Percentiles rank a stretch among this genome's conserved stretches.
Evolutionary conservation across 2,888 invertebrate genomes (phyloP).

Genomic region (Drosophila atroscutellata): DNA sequence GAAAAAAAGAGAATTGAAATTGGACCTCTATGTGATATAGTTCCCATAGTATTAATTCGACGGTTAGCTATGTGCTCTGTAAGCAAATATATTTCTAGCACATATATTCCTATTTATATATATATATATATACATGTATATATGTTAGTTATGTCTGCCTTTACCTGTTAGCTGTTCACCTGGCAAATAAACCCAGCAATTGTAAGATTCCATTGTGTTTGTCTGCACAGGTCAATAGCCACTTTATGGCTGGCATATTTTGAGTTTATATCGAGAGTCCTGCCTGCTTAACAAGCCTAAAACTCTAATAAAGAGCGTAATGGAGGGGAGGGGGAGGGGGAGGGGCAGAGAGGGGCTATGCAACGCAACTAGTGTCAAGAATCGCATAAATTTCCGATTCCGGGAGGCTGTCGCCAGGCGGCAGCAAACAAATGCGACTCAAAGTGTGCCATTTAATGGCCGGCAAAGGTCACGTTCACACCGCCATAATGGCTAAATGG

Average conservation of each 20-base stretch:
- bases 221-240: conserved; percentile 36
- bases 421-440: conserved; percentile 70
- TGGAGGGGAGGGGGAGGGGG: not conserved
- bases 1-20: not conserved
- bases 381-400: conserved; percentile 82
- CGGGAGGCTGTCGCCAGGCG: conserved; percentile 28
- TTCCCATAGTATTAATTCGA: not conserved
- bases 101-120: too few species aligned
- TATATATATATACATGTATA: too few species aligned
- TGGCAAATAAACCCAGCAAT: conserved; percentile 17
- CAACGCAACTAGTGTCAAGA: conserved; percentile 80
- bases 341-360: not conserved
- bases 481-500: conserved; percentile 76
- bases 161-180: conserved; percentile 29
- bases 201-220: conserved; percentile 13
- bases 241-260: conserved; percentile 30
- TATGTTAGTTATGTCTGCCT: not conserved
- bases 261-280: conserved; percentile 22
- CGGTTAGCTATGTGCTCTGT: not conserved
- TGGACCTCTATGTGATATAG: not conserved
- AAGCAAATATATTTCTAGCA: not conserved
- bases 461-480: conserved; percentile 83
- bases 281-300: conserved; percentile 29
- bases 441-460: conserved; percentile 83
- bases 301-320: not conserved